A percentile compares a stretch with the other conserved stretches of the same genome.
phyloP scores from a whole-genome alignment of 2,888 invertebrate genomes.

The Nymphalis urticae region DNA sequence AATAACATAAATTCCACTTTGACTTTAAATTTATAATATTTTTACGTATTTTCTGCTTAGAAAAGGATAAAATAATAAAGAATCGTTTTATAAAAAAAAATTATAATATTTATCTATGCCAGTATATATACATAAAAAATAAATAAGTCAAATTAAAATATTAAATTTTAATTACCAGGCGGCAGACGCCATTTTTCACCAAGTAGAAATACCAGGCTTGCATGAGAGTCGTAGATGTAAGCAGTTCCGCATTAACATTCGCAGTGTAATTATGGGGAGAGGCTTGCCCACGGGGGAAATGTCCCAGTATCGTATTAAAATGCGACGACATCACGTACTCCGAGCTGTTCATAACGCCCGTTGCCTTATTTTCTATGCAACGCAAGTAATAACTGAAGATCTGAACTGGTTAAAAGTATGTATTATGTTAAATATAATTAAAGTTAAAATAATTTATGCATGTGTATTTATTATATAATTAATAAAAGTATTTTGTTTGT shows the following conservation, averaged over 20 bases:
- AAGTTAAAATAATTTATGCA: too few species aligned
- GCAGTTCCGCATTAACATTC: constrained; percentile 40
- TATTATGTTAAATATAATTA: not conserved
- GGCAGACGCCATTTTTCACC: constrained; percentile 33
- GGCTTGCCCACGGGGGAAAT: constrained; percentile 50
- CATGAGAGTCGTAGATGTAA: constrained; percentile 37
- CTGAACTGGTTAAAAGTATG: constrained; percentile 17
- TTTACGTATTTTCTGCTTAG: too few species aligned
- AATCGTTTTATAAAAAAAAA: too few species aligned
- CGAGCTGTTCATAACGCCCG: constrained; percentile 25
- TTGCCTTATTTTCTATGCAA: constrained; percentile 33
- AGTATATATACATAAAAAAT: too few species aligned
- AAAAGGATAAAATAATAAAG: too few species aligned
- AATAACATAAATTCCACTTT: too few species aligned
- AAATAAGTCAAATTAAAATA: too few species aligned
- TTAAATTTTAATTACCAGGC: constrained; percentile 22
- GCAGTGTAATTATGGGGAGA: constrained; percentile 53
- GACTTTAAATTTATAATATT: too few species aligned
- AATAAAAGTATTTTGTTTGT: too few species aligned
- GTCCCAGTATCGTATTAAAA: constrained; percentile 47
- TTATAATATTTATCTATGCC: too few species aligned
- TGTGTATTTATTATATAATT: too few species aligned
- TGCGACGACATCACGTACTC: constrained; percentile 46
- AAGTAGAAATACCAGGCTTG: constrained; percentile 37
- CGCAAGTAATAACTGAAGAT: constrained; percentile 27